A percentile compares a stretch with the other conserved stretches of the same genome.
Evolutionary conservation across 53 echinoderm and acorn worm genomes (phyloP).

Genomic region (Luidia sarsii): DNA sequence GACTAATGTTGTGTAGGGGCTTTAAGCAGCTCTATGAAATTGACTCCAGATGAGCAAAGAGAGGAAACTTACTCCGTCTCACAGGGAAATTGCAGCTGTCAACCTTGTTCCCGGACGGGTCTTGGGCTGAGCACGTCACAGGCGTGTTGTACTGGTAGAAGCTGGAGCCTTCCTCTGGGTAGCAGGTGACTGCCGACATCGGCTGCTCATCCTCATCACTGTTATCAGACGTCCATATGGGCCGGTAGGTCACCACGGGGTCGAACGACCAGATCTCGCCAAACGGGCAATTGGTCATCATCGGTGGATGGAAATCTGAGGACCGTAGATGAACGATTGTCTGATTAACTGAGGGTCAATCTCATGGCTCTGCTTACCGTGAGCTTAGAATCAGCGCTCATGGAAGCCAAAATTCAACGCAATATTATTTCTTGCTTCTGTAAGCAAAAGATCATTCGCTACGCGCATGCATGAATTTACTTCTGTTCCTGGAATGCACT

Average conservation of each 20-base stretch:
- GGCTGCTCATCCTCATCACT: background rate
- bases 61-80: slow-evolving; percentile 14
- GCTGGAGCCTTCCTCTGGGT: slow-evolving; percentile 23
- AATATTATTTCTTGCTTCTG: too few relatives aligned
- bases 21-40: too few relatives aligned
- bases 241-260: slow-evolving; percentile 32
- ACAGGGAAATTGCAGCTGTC: slow-evolving; percentile 17
- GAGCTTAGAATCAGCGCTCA: too few relatives aligned
- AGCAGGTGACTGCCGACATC: slow-evolving; percentile 13
- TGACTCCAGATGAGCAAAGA: too few relatives aligned
- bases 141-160: slow-evolving; percentile 6
- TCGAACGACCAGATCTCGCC: slow-evolving; percentile 10
- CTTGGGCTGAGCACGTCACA: slow-evolving; percentile 16
- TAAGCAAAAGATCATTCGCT: too few relatives aligned
- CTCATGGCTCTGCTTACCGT: too few relatives aligned
- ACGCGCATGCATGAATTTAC: too few relatives aligned
- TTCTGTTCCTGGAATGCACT: too few relatives aligned
- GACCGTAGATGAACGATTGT: background rate
- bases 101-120: slow-evolving; percentile 25
- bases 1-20: too few relatives aligned
- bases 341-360: too few relatives aligned
- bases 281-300: slow-evolving; percentile 18
- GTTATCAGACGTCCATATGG: slow-evolving; percentile 36
- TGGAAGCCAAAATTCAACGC: too few relatives aligned
- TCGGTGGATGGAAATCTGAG: slow-evolving; percentile 16